Evolutionary conservation across 2,797 vertebrate genomes (phyloP).

Genomic region (Oryzias sinensis): DNA sequence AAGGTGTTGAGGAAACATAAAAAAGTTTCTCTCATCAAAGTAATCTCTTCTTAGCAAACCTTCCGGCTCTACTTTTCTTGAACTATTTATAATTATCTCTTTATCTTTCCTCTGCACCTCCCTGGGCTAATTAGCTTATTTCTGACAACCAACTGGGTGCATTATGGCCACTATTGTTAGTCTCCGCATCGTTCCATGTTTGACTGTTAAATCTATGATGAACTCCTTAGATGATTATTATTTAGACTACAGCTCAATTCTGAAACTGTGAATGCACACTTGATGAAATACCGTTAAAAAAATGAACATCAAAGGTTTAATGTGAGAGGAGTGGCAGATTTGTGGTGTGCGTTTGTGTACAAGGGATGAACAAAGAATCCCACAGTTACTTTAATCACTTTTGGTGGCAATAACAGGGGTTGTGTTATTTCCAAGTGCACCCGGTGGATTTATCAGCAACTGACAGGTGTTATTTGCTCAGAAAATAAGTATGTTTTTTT

Average conservation of each 20-base stretch:
- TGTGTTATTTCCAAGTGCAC: slow-evolving; percentile 45
- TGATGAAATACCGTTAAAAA: slow-evolving; percentile 28
- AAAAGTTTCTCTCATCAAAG: slow-evolving; percentile 54
- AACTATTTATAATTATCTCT: slow-evolving; percentile 31
- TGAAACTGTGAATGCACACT: slow-evolving; percentile 8
- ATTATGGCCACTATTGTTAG: slow-evolving; percentile 18
- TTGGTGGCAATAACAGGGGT: slow-evolving; percentile 29
- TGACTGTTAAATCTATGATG: slow-evolving; percentile 14
- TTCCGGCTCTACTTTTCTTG: slow-evolving; percentile 38
- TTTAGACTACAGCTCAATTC: slow-evolving; percentile 13
- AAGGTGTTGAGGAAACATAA: slow-evolving; percentile 33
- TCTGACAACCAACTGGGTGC: slow-evolving; percentile 34
- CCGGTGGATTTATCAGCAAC: slow-evolving; percentile 52
- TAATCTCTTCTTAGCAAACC: slow-evolving; percentile 40
- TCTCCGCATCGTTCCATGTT: slow-evolving; percentile 14
- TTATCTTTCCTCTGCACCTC: slow-evolving; percentile 5
- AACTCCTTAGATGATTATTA: slow-evolving; percentile 7
- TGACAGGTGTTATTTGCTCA: slow-evolving; percentile 46
- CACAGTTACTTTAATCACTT: slow-evolving; percentile 41
- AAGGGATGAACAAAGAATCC: slow-evolving; percentile 18
- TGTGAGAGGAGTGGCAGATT: too few relatives aligned
- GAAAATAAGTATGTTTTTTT: slow-evolving; percentile 49
- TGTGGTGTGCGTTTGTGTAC: background rate
- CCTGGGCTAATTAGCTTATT: slow-evolving; percentile 7
- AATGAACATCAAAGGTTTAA: slow-evolving; percentile 10